A percentile compares a stretch with the other conserved stretches of the same genome.
phyloP scores from a whole-genome alignment of 2,797 vertebrate genomes.

The Megaceryle alcyon region DNA sequence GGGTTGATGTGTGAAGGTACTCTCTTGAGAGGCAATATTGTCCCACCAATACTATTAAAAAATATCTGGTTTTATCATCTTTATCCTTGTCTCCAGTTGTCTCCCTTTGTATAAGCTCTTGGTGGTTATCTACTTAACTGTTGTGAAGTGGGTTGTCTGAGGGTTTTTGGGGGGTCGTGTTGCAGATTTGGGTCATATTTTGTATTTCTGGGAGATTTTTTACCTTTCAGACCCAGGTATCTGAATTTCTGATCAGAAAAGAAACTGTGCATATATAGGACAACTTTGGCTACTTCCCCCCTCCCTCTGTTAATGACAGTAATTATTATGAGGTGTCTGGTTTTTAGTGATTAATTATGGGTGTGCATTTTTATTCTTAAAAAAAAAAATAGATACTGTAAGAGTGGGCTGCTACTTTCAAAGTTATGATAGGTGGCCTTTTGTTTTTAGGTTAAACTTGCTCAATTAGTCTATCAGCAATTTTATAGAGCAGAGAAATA shows the following conservation, averaged over 20 bases:
- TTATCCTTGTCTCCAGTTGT: not conserved
- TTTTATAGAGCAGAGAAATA: not conserved
- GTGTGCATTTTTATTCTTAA: not conserved
- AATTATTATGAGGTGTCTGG: not conserved
- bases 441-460: conserved; percentile 10
- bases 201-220: not conserved
- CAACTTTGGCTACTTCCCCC: not conserved
- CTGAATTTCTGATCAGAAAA: not conserved
- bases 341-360: not conserved
- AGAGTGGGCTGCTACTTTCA: not conserved
- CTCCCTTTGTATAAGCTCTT: not conserved
- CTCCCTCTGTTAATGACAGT: not conserved
- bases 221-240: not conserved
- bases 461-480: conserved; percentile 20
- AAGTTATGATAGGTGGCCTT: not conserved
- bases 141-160: not conserved
- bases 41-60: not conserved
- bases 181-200: not conserved
- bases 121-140: not conserved
- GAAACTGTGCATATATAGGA: not conserved
- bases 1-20: not conserved
- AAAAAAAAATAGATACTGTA: not conserved
- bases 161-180: not conserved
- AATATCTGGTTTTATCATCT: not conserved
- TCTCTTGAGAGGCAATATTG: not conserved